These are phyloP conservation scores for Formica selysi DNA, from an alignment of 1,140 invertebrate species.

Conservation along the genomic window DNA sequence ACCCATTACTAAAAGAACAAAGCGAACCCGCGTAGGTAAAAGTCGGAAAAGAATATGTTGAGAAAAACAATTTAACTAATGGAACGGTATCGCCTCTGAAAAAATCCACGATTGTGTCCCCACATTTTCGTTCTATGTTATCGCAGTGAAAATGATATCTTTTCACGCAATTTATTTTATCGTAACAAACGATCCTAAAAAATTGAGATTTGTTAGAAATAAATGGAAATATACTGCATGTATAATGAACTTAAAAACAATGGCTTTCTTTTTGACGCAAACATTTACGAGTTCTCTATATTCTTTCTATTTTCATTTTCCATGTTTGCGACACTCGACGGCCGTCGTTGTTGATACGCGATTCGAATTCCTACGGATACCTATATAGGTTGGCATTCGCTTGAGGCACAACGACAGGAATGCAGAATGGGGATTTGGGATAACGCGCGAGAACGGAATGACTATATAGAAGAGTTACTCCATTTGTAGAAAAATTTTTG, in stretches of 20 bases:
- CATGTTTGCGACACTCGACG: not conserved
- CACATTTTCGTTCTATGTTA: not conserved
- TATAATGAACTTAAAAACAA: slow-evolving; percentile 7
- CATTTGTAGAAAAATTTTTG: not conserved
- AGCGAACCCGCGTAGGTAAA: slow-evolving; percentile 39
- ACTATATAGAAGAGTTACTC: slow-evolving; percentile 14
- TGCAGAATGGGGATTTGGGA: slow-evolving; percentile 31
- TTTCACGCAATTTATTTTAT: not conserved
- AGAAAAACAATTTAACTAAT: slow-evolving; percentile 85
- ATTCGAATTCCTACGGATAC: slow-evolving; percentile 59
- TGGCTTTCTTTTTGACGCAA: not conserved
- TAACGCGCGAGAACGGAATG: not conserved
- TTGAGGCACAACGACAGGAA: slow-evolving; percentile 4
- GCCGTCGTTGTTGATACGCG: slow-evolving; percentile 50
- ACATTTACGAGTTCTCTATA: not conserved
- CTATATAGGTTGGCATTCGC: slow-evolving; percentile 45
- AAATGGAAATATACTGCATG: not conserved
- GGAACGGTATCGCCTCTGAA: slow-evolving; percentile 80
- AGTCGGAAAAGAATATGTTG: slow-evolving; percentile 71
- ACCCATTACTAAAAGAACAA: slow-evolving; percentile 55
- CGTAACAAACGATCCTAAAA: not conserved
- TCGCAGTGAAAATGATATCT: not conserved
- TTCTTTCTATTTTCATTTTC: slow-evolving; percentile 31
- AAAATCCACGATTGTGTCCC: slow-evolving; percentile 65
- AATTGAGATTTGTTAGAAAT: not conserved